Conservation (phyloP, 2,113 vertebrate genomes). For the Crotalus horridus region DNA sequence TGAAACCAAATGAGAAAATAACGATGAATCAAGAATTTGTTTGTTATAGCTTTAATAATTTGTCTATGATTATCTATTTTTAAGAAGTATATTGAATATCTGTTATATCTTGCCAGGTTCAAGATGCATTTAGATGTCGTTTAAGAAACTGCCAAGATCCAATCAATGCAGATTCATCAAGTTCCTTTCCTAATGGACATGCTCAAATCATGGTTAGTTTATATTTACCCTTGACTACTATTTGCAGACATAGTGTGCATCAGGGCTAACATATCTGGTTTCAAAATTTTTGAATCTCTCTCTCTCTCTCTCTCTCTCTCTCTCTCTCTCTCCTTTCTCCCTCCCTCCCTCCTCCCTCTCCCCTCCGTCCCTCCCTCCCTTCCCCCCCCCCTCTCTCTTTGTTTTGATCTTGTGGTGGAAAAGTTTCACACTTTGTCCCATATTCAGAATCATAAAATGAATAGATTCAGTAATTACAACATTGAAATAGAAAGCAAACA, state of each 20-base stretch:
- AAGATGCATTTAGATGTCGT: conserved; percentile 96
- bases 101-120: conserved; percentile 77
- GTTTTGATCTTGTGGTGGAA: neutral
- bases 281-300: neutral
- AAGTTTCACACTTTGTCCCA: neutral
- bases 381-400: neutral
- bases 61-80: conserved; percentile 17
- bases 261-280: neutral
- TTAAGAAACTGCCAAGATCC: conserved; percentile 98
- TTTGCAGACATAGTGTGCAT: neutral
- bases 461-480: neutral
- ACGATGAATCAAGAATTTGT: neutral
- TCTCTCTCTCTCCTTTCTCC: neutral
- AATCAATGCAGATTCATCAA: conserved; percentile 92
- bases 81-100: conserved; percentile 28
- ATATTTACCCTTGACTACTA: conserved; percentile 34
- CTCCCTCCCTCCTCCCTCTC: neutral
- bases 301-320: neutral
- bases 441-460: conserved; percentile 10
- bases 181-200: conserved; percentile 97
- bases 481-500: no score
- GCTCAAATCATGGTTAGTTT: conserved; percentile 97
- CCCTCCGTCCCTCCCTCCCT: neutral
- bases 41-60: conserved; percentile 1
- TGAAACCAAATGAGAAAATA: conserved; percentile 16